Percentiles rank a stretch among this genome's conserved stretches.
Evolutionary conservation across 2,888 invertebrate species (phyloP).

Genomic region (Brassicogethes aeneus): DNA sequence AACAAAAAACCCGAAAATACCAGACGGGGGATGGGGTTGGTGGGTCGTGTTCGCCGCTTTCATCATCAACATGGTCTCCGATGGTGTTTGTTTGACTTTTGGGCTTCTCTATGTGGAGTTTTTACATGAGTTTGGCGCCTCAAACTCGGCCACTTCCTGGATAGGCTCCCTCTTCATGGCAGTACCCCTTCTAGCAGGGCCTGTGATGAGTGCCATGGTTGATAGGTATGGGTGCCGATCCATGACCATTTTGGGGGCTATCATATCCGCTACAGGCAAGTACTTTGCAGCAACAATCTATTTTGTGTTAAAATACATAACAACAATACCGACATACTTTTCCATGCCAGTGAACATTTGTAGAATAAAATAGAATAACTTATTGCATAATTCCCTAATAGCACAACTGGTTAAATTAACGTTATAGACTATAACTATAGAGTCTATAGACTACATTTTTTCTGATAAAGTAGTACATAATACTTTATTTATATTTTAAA

Average conservation of each 20-base stretch:
- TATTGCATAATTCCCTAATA: too few species aligned
- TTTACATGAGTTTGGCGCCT: conserved; percentile 42
- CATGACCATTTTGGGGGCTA: conserved; percentile 50
- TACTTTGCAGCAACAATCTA: too few species aligned
- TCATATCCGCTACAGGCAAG: conserved; percentile 61
- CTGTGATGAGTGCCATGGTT: conserved; percentile 74
- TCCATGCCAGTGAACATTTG: too few species aligned
- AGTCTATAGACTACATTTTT: too few species aligned
- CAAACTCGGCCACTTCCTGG: conserved; percentile 50
- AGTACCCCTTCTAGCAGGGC: conserved; percentile 69
- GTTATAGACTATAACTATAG: too few species aligned
- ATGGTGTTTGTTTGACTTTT: conserved; percentile 89
- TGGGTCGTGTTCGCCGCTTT: conserved; percentile 80
- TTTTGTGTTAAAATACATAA: too few species aligned
- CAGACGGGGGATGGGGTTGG: conserved; percentile 87
- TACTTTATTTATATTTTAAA: too few species aligned
- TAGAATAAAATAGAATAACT: too few species aligned
- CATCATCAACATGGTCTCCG: conserved; percentile 79
- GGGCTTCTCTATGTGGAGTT: conserved; percentile 80
- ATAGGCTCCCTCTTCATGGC: conserved; percentile 30
- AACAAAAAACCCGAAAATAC: conserved; percentile 47
- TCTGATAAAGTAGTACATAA: too few species aligned
- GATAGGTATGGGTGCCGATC: conserved; percentile 62
- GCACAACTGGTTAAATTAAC: too few species aligned
- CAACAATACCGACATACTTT: too few species aligned